Percentiles rank a stretch among this genome's conserved stretches.
phyloP scores from a whole-genome alignment of 2,797 vertebrate species.

The Bradypodion pumilum region DNA sequence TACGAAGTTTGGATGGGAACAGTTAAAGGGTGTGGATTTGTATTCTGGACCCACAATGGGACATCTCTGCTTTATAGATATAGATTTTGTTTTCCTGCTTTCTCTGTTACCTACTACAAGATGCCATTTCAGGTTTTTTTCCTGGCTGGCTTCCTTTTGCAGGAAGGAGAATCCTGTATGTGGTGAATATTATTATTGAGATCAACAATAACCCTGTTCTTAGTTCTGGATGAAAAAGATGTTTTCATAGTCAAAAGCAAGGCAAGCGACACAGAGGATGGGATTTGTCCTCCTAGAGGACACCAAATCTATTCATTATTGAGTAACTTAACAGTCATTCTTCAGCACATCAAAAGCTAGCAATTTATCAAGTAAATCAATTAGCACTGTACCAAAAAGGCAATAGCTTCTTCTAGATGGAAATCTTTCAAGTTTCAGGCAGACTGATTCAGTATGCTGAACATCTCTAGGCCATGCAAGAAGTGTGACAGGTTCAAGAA shows the following conservation, averaged over 20 bases:
- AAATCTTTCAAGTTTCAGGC: background rate
- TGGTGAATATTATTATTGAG: background rate
- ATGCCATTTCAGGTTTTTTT: background rate
- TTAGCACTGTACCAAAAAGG: constrained; percentile 2
- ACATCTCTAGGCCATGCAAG: too few relatives aligned
- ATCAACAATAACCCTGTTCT: background rate
- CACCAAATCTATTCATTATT: constrained; percentile 6
- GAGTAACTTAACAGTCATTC: background rate
- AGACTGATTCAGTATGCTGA: background rate
- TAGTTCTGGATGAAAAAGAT: background rate
- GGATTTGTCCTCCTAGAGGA: background rate
- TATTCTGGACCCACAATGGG: too few relatives aligned
- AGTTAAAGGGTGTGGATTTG: too few relatives aligned
- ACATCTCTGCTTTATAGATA: too few relatives aligned
- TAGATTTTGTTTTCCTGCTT: background rate
- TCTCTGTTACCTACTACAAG: background rate
- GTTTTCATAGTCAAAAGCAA: too few relatives aligned
- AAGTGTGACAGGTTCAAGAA: background rate
- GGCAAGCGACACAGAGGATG: background rate
- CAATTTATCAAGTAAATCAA: constrained; percentile 7
- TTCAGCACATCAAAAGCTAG: background rate
- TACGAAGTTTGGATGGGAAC: too few relatives aligned
- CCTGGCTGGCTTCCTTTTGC: background rate
- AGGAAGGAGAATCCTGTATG: background rate
- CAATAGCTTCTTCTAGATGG: background rate